Evolutionary conservation across 2,888 invertebrate genomes (phyloP), one percentile per base, ranked within the genome.

Genomic region (Physocephala rufipes): DNA sequence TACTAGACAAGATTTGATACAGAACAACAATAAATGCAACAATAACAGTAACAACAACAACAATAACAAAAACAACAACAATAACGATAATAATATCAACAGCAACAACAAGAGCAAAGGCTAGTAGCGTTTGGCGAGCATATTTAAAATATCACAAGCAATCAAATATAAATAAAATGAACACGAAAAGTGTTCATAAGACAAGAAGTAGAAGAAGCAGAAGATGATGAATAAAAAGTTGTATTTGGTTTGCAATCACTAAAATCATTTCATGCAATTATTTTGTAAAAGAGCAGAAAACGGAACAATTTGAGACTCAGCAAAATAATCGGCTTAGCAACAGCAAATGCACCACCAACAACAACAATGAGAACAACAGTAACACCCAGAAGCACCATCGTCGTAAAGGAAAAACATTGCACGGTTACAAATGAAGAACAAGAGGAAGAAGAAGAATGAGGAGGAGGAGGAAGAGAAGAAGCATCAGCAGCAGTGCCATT

Each of bases 181-280:
- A n/a, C 49, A 49, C 19, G 49, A 13, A 49, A 49, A 49, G 49
- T 49, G 49, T 49, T 9, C 15, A 12, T 45, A 45, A 15, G 45
- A 9, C 45, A 45, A 15, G 12, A 45, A 12, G 9, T 9, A 12
- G 9, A 45, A 12, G 12, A 45, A 12, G 49, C 12, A 49, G 49
- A 49, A 49, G 16, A 49, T 19, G 49, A 15, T 3, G 15, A 9
- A 45, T 45, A 12, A 45, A 45, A 45, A 45, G 15, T 9, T 45
- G 45, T n/a, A 49, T 49, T 19, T 49, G 49, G 63, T 45, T 15
- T 47, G 45, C 13, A 19, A 19, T 51, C 65, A 65, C 51, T 30
- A 65, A 65, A 65, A 51, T n/a, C 51, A 51, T 51, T 51, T 65
- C 51, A 28, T 51, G 65, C 65, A 65, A 65, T 51, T 65, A 51